Base-by-base conservation (phyloP, 2,113 vertebrate species). In the Toxotes chatareus region DNA sequence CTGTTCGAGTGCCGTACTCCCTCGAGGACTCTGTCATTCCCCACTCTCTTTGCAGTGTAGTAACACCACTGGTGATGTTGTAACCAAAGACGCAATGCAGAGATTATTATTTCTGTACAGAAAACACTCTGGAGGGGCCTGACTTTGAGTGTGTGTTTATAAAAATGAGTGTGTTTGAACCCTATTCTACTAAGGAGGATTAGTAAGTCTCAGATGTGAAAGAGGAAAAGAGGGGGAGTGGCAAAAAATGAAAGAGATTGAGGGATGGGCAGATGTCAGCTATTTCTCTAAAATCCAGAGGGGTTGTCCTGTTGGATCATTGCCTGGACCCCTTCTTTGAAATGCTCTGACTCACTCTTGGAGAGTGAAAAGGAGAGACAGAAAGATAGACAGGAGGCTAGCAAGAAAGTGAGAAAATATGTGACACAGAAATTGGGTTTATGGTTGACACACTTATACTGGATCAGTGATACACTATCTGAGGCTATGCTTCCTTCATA, bases 221-320 rank as follows among this genome's bases (percentile, higher is more conserved):
- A 67, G 55, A 46, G 75, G 51, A 62, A 86, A 76, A 81, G 47
- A 68, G 71, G 73, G 84, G 74, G 53, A 83, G 69, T 60, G 72
- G 66, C 27, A 79, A 68, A 82, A 82, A 80, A 82, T 87, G 57
- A 78, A 79, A 83, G 69, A 75, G 68, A 84, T 61, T 31, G 86
- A 68, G 63, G 84, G 88, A 88, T 67, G 60, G 91, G 82, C 93
- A 94, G 93, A 93, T 92, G 89, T 93, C 89, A 90, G 83, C 73
- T 65, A 78, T 91, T 89, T 88, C 78, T 89, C 84, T 92, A 80
- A 89, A 88, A 91, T 92, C 87, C 85, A 86, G 65, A 82, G 88
- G 86, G 88, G 90, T 89, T 83, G 85, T 72, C 76, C 80, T 44
- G 83, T 89, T 90, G 85, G 88, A 90, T 85, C 57, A 64, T 85